These are phyloP conservation scores for Corapipo altera DNA, from an alignment of 2,113 vertebrate species.

Conservation along the genomic window DNA sequence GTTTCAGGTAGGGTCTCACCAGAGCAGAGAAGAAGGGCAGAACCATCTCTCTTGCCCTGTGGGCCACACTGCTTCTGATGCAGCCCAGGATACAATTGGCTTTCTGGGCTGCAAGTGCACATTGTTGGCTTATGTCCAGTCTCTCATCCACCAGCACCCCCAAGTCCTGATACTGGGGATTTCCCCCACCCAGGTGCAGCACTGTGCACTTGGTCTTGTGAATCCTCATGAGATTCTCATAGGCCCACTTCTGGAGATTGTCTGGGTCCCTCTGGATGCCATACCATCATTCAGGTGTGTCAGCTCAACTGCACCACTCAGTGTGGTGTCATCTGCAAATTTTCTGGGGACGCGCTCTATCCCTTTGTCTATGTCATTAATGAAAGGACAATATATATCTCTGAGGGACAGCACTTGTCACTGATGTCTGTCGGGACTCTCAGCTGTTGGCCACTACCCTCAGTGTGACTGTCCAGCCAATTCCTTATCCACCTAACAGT, in stretches of 20 bases:
- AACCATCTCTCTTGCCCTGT: background rate
- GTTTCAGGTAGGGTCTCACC: background rate
- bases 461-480: background rate
- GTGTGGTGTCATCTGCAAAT: background rate
- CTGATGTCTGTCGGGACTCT: background rate
- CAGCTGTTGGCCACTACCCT: background rate
- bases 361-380: background rate
- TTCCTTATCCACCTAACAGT: background rate
- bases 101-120: background rate
- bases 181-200: background rate
- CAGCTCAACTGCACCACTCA: background rate
- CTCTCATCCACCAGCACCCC: background rate
- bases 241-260: background rate
- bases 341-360: background rate
- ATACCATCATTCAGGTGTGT: background rate
- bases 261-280: background rate
- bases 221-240: background rate
- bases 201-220: background rate
- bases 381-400: background rate
- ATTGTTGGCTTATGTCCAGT: background rate
- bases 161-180: background rate
- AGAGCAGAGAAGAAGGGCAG: background rate
- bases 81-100: too few relatives aligned
- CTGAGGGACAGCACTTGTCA: background rate
- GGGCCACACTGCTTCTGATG: accelerated